Percentiles rank a stretch among this genome's conserved stretches.
phyloP scores from a whole-genome alignment of 2,888 invertebrate genomes.

The Hofmannophila pseudospretella region DNA sequence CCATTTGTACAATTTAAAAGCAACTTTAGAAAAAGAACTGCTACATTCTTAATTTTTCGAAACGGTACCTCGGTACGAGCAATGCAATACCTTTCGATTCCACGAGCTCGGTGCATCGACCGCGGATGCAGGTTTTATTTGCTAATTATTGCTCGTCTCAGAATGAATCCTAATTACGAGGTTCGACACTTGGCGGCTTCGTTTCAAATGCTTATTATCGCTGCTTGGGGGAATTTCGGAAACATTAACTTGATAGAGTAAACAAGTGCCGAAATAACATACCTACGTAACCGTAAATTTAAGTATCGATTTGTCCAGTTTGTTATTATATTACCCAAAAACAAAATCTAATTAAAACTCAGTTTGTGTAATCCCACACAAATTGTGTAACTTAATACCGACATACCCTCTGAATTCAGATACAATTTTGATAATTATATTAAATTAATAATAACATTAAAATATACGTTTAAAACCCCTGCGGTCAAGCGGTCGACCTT shows the following conservation, averaged over 20 bases:
- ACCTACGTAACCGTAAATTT: background rate
- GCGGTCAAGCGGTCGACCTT: slow-evolving; percentile 50
- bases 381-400: slow-evolving; percentile 15
- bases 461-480: slow-evolving; percentile 9
- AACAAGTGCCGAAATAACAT: background rate
- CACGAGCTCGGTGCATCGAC: slow-evolving; percentile 21
- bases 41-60: slow-evolving; percentile 2
- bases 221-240: background rate
- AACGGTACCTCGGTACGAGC: too few relatives aligned
- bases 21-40: slow-evolving; percentile 1
- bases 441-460: slow-evolving; percentile 33
- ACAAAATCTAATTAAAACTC: slow-evolving; percentile 4
- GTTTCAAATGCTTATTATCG: slow-evolving; percentile 6
- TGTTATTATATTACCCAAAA: background rate
- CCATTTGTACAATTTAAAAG: slow-evolving; percentile 1
- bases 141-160: slow-evolving; percentile 37
- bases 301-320: background rate
- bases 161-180: slow-evolving; percentile 25
- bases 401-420: slow-evolving; percentile 15
- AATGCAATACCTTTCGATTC: slow-evolving; percentile 2
- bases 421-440: slow-evolving; percentile 25
- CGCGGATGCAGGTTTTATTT: slow-evolving; percentile 32
- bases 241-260: background rate
- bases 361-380: slow-evolving; percentile 10
- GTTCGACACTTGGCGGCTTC: slow-evolving; percentile 16